These are phyloP conservation scores for Diplazon laetatorius DNA, from an alignment of 2,888 invertebrate species.

Conservation along the genomic window DNA sequence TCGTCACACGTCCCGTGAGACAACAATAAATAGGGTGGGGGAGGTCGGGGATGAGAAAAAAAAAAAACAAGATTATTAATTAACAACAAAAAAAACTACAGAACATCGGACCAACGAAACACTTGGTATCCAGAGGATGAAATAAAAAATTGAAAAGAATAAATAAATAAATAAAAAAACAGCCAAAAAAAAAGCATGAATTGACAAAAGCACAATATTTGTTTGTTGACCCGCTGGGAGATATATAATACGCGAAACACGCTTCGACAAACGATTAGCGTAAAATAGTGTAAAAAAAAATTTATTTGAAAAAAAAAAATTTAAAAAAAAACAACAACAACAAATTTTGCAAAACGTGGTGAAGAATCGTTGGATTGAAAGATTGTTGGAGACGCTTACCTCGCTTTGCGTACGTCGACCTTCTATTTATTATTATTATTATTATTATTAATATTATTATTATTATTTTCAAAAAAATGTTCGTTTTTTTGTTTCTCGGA, in stretches of 20 bases:
- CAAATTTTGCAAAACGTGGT: no score
- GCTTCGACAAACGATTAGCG: constrained; percentile 7
- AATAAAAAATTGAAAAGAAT: no score
- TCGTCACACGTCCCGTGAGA: constrained; percentile 72
- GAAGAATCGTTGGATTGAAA: constrained; percentile 4
- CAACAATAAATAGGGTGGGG: constrained; percentile 70
- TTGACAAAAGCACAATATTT: constrained; percentile 21
- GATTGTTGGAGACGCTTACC: constrained; percentile 52
- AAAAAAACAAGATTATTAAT: constrained; percentile 65
- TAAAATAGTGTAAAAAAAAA: constrained; percentile 25
- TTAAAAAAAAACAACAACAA: no score
- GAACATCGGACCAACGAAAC: constrained; percentile 74
- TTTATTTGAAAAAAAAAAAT: no score
- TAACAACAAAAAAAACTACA: no score
- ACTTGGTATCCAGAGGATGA: constrained; percentile 71
- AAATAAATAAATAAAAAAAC: no score
- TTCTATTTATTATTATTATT: no score
- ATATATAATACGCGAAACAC: constrained; percentile 24
- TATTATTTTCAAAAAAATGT: no score
- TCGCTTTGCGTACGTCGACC: constrained; percentile 54
- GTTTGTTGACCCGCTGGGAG: constrained; percentile 29
- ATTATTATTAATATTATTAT: no score
- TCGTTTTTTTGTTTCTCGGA: constrained; percentile 41
- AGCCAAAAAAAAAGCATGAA: constrained; percentile 56
- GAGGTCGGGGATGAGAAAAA: constrained; percentile 8